Conservation (phyloP, 2,113 vertebrate species). For the Geothlypis trichas region DNA sequence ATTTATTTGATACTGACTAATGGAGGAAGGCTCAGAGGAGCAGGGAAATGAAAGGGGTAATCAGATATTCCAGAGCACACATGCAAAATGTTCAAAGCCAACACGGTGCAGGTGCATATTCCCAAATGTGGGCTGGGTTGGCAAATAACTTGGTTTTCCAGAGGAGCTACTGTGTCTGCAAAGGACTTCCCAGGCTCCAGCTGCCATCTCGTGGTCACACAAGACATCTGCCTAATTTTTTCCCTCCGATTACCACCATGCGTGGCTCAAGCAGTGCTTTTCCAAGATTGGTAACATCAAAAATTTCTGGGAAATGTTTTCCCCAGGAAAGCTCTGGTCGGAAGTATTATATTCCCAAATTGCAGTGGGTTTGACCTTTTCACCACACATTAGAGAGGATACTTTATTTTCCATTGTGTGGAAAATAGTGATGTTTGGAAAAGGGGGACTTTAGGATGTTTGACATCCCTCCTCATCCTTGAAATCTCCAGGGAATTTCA, state of each 20-base stretch:
- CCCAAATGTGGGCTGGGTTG: not conserved
- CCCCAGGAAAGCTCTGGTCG: not conserved
- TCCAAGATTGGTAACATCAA: not conserved
- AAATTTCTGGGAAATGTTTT: not conserved
- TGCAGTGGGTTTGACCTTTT: not conserved
- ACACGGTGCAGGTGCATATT: conserved; percentile 31
- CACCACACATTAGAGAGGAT: not conserved
- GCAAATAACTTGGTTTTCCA: not conserved
- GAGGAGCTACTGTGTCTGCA: not conserved
- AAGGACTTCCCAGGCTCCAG: conserved; percentile 29
- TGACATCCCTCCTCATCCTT: not conserved
- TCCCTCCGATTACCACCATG: not conserved
- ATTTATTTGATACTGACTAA: conserved; percentile 20
- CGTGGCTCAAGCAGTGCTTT: not conserved
- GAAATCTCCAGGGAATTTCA: not conserved
- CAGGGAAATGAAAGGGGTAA: not conserved
- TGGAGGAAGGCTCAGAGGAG: not conserved
- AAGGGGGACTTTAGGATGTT: not conserved
- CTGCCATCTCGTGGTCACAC: conserved; percentile 51
- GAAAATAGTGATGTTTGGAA: not conserved
- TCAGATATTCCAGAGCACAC: not conserved
- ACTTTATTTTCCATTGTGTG: not conserved
- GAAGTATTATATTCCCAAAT: not conserved
- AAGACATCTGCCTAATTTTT: not conserved
- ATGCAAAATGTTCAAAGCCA: not conserved